phyloP scores from a whole-genome alignment of 2,113 vertebrate genomes.

The Colossoma macropomum region DNA sequence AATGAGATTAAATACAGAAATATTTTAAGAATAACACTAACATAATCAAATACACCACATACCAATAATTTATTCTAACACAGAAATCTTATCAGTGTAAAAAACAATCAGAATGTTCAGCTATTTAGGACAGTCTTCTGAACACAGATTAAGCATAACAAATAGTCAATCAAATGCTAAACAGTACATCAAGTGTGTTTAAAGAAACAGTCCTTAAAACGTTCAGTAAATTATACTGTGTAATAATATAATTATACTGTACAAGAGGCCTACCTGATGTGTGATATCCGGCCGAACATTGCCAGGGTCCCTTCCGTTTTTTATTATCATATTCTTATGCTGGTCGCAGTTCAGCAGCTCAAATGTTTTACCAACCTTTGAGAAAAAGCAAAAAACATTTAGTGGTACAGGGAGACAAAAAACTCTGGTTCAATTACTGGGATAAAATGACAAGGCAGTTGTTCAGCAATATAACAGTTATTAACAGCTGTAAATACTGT shows the following conservation, averaged over 20 bases:
- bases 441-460: no score
- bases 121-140: no score
- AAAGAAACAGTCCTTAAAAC: not conserved
- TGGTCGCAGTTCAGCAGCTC: constrained; percentile 95
- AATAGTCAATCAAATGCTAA: no score
- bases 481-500: no score
- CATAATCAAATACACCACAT: no score
- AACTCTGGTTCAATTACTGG: no score
- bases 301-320: constrained; percentile 89
- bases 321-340: constrained; percentile 88
- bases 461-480: no score
- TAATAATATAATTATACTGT: not conserved
- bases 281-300: constrained; percentile 91
- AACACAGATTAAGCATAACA: no score
- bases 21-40: not conserved
- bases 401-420: not conserved
- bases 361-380: constrained; percentile 91
- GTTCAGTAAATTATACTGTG: not conserved
- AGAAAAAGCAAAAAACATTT: not conserved
- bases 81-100: no score
- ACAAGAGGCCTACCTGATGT: constrained; percentile 83
- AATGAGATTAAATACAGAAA: not conserved
- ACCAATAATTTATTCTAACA: not conserved
- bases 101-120: no score
- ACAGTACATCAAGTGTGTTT: not conserved